A percentile compares a stretch with the other conserved stretches of the same genome.
phyloP scores from a whole-genome alignment of 2,797 vertebrate genomes.

The Cephalopachus bancanus region DNA sequence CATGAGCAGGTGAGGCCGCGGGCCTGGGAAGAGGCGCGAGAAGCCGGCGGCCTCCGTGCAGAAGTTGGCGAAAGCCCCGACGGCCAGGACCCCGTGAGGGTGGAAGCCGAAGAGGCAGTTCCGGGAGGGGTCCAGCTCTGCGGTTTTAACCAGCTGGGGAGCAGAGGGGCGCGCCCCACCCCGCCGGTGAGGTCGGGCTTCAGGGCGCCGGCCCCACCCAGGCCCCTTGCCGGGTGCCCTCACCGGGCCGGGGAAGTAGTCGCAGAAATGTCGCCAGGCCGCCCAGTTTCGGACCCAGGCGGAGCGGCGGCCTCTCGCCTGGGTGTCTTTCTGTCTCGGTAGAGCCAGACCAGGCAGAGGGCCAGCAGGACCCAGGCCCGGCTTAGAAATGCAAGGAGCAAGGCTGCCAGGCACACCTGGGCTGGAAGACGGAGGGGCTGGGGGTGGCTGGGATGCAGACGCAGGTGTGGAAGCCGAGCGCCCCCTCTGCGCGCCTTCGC shows the following conservation, averaged over 20 bases:
- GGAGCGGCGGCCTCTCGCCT: conserved; percentile 88
- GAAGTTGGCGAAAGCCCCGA: conserved; percentile 80
- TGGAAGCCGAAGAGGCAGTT: conserved; percentile 82
- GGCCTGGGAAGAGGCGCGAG: conserved; percentile 88
- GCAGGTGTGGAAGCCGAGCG: too few species aligned
- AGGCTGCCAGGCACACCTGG: conserved; percentile 88
- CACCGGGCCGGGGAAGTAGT: conserved; percentile 91
- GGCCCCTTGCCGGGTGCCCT: background rate
- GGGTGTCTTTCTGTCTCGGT: conserved; percentile 90
- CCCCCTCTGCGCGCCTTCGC: accelerated
- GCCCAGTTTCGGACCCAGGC: conserved; percentile 88
- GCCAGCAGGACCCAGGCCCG: conserved; percentile 88
- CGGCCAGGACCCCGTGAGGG: conserved; percentile 60
- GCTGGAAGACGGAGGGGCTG: conserved; percentile 78
- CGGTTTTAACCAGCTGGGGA: conserved; percentile 74
- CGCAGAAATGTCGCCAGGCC: conserved; percentile 89
- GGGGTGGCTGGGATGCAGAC: background rate
- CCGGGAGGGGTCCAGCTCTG: conserved; percentile 33
- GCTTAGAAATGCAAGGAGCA: conserved; percentile 88
- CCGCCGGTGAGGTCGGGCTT: accelerated
- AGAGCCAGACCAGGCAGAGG: conserved; percentile 91
- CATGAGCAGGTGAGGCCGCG: conserved; percentile 90
- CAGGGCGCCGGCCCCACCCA: too few species aligned
- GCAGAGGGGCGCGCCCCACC: background rate
- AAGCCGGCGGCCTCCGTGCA: conserved; percentile 87